Evolutionary conservation across 37 sponge, comb jelly and placozoan species (phyloP), one percentile per base, ranked within the genome.

Genomic region (Theonella swinhoei): DNA sequence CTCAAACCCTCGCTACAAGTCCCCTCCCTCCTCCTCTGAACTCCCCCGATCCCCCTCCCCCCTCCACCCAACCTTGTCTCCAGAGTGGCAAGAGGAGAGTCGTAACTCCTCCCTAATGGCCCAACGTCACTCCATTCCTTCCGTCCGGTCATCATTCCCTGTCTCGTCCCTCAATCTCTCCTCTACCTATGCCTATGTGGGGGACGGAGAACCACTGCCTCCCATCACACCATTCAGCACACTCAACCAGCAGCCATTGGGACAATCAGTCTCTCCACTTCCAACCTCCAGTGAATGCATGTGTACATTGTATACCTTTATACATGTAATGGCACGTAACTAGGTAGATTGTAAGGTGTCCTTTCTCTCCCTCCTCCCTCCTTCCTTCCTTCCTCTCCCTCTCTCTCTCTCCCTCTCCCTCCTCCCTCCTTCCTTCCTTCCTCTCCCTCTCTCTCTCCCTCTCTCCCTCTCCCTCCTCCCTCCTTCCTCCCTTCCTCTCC

Each of bases 61-160:
- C 32, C n/a, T n/a, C n/a, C n/a, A n/a, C n/a, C n/a, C n/a, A n/a
- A n/a, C n/a, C n/a, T n/a, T n/a, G n/a, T n/a, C n/a, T n/a, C n/a
- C n/a, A n/a, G n/a, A n/a, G 64, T n/a, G 8, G 24, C 64, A 59
- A 76, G 62, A 26, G 54, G 62, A 2, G 23, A 22, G 25, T 42
- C 79, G 1, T 78, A 58, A 32, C 43, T 28, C 76, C 2, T 23
- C 54, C 60, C 76, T 23, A 24, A 2, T 1, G 31, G n/a, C 76
- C 42, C 2, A 23, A 25, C 7, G 47, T 2, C 2, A 3, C 76
- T 29, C 36, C 72, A 24, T 42, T 19, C 35, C 80, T 69, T 68
- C 22, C 64, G 40, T 25, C 43, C 67, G 66, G 30, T 66, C 83
- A 23, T 82, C 17, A 3, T 82, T 75, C 64, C 9, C 63, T 29